Evolutionary conservation across 2,888 invertebrate species (phyloP), one percentile per base, ranked within the genome.

Genomic region (Xanthorhoe spadicearia): DNA sequence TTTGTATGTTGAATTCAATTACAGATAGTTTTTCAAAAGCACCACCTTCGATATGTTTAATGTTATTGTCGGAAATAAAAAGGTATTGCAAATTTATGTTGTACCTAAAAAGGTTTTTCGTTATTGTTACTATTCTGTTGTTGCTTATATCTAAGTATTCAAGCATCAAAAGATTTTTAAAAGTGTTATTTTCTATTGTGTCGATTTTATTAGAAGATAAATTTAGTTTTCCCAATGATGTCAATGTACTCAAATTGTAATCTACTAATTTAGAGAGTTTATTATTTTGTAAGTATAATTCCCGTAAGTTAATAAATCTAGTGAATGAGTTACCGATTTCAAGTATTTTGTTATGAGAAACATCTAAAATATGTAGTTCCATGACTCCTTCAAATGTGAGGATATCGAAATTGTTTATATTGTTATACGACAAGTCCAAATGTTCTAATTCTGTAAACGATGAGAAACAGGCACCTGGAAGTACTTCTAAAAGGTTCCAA

Each of bases 61-160:
- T 70, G 18, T 19, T 23, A 17, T 73, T 73, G 32, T 66, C 48
- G 9, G 66, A 58, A 10, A 73, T 50, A 0, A 61, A 32, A 18
- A 73, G 58, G 0, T 60, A 62, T 8, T 60, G 28, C 13, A 73
- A 56, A 8, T 70, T 54, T 15, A 13, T 23, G 55, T 70, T 73
- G 0, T 18, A 59, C 8, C 48, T 38, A n/a, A 73, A 66, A 1
- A 68, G 6, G 2, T 53, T 23, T 60, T 69, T 63, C 28, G 53
- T n/a, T 54, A 73, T 62, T 0, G 3, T 19, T 35, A 55, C 10
- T 19, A 73, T 19, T 49, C 62, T 55, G 38, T 73, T 73, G 15
- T 66, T n/a, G n/a, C 66, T 64, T 9, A 71, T 52, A n/a, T 73
- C 73, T 50, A 73, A 57, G 46, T 62, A 56, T 60, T 63, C 28